Conservation (phyloP, 2,113 vertebrate genomes). For the Chionis minor region DNA sequence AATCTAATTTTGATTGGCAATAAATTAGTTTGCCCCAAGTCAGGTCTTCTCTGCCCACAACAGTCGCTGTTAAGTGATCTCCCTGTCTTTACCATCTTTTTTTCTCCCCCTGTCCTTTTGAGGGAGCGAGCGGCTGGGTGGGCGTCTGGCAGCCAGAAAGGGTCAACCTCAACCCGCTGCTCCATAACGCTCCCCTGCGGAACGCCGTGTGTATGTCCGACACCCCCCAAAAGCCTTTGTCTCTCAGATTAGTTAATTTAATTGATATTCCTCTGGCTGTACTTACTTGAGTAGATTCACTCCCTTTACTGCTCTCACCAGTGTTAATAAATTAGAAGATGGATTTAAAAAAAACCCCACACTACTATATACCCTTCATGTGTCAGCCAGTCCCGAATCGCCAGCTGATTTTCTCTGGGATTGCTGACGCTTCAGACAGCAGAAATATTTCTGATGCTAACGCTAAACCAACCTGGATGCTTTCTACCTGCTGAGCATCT, state of each 20-base stretch:
- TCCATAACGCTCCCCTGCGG: not conserved
- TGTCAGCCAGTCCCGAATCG: not conserved
- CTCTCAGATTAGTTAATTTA: not conserved
- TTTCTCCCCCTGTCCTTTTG: not conserved
- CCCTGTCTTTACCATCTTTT: not conserved
- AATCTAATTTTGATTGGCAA: not conserved
- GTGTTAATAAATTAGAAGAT: slow-evolving; percentile 30
- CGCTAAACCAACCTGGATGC: not conserved
- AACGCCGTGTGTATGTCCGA: not conserved
- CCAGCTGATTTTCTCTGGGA: not conserved
- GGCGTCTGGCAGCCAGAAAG: not conserved
- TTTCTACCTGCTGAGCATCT: slow-evolving; percentile 39
- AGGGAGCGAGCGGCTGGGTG: rapidly evolving
- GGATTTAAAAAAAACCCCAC: not conserved
- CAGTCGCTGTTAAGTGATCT: not conserved
- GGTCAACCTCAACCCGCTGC: not conserved
- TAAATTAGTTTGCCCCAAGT: not conserved
- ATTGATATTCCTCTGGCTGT: not conserved
- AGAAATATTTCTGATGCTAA: slow-evolving; percentile 15
- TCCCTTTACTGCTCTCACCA: not conserved
- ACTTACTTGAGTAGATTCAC: not conserved
- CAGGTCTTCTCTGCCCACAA: not conserved
- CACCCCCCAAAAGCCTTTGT: not conserved
- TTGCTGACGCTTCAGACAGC: not conserved
- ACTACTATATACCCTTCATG: not conserved